A percentile compares a stretch with the other conserved stretches of the same genome.
These are phyloP conservation scores for Crypturellus tataupa DNA, from an alignment of 2,797 vertebrate species.

Conservation along the genomic window DNA sequence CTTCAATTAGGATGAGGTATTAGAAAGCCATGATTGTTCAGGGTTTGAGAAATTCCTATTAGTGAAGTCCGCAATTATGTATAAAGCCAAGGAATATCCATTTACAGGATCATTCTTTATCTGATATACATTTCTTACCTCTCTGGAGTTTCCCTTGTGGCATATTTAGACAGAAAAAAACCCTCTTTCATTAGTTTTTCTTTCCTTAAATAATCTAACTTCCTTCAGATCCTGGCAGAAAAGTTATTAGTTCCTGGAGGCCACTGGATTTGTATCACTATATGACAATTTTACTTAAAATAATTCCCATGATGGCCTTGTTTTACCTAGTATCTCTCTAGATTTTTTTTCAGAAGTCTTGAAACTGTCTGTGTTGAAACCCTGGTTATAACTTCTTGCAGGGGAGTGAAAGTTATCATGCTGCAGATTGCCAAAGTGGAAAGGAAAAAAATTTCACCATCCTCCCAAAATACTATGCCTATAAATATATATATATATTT, in stretches of 20 bases:
- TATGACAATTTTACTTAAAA: neutral
- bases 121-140: neutral
- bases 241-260: neutral
- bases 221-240: neutral
- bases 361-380: neutral
- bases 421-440: neutral
- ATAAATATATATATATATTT: too few species aligned
- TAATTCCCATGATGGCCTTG: neutral
- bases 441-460: neutral
- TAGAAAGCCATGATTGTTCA: neutral
- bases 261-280: neutral
- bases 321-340: neutral
- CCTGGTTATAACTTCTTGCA: neutral
- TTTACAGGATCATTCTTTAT: neutral
- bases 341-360: neutral
- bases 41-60: neutral
- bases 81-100: neutral
- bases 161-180: neutral
- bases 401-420: neutral
- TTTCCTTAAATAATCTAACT: neutral
- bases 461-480: neutral
- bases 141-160: neutral
- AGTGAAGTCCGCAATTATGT: neutral
- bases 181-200: neutral
- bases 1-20: neutral